A percentile compares a stretch with the other conserved stretches of the same genome.
These are phyloP conservation scores for Apamea anceps DNA, from an alignment of 2,888 invertebrate genomes.

Conservation along the genomic window DNA sequence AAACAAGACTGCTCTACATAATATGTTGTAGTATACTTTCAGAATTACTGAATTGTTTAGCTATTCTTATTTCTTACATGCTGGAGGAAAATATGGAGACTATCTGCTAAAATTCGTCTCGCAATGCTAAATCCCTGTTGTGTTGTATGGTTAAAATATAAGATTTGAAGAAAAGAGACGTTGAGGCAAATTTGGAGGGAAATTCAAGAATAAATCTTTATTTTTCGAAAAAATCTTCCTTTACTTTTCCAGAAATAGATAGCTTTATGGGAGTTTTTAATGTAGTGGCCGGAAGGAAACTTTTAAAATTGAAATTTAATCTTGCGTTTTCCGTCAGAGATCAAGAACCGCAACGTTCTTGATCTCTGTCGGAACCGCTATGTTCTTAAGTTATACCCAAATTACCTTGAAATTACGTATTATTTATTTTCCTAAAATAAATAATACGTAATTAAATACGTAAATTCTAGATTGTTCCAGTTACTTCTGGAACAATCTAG, in stretches of 20 bases:
- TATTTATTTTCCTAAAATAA: not conserved
- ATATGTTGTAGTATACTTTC: constrained; percentile 8
- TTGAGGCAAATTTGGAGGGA: constrained; percentile 1
- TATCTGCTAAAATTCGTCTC: constrained; percentile 5
- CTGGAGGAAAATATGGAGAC: constrained; percentile 25
- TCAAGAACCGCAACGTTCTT: no score
- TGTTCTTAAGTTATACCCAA: not conserved
- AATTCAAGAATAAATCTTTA: not conserved
- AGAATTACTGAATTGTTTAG: constrained; percentile 29
- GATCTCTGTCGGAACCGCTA: no score
- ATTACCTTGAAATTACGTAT: not conserved
- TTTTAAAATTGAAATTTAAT: not conserved
- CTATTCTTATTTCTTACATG: constrained; percentile 25
- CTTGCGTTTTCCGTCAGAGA: no score
- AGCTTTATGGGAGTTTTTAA: not conserved
- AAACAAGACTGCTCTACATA: constrained; percentile 37
- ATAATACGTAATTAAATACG: no score
- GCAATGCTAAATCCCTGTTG: not conserved
- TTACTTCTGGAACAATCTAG: not conserved
- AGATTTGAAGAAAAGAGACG: not conserved
- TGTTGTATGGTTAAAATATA: constrained; percentile 8
- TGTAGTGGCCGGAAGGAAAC: not conserved
- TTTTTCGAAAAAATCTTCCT: not conserved
- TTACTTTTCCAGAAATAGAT: not conserved
- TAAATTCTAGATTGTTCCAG: not conserved